phyloP scores from a whole-genome alignment of 2,797 vertebrate genomes.

The Typhlichthys subterraneus region DNA sequence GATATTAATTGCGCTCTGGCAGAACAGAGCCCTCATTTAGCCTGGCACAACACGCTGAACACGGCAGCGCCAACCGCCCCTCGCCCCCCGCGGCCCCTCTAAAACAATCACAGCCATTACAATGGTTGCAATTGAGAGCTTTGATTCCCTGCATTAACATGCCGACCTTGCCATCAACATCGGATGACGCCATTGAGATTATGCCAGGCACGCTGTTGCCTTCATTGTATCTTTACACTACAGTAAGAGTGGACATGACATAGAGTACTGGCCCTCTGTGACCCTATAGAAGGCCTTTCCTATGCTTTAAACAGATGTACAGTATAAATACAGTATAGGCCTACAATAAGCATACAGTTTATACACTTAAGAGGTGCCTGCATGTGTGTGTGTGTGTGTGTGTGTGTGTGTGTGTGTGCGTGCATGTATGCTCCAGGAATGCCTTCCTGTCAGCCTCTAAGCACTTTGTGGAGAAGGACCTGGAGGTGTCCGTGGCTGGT shows the following conservation, averaged over 20 bases:
- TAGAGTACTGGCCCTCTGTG: conserved; percentile 30
- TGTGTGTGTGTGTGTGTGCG: conserved; percentile 15
- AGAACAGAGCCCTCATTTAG: conserved; percentile 73
- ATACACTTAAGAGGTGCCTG: neutral
- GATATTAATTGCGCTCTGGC: conserved; percentile 62
- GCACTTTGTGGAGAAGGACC: conserved; percentile 80
- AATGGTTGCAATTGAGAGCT: conserved; percentile 63
- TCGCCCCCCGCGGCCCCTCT: neutral
- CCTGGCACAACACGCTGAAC: conserved; percentile 18
- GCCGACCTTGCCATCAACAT: conserved; percentile 40
- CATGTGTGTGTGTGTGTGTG: conserved; percentile 15
- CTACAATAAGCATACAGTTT: neutral
- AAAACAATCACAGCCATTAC: conserved; percentile 60
- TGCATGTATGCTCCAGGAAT: conserved; percentile 52
- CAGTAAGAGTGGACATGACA: conserved; percentile 44
- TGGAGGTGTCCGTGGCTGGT: conserved; percentile 77
- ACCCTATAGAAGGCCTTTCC: conserved; percentile 2
- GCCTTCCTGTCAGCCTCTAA: conserved; percentile 74
- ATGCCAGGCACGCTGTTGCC: conserved; percentile 57
- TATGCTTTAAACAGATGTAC: neutral
- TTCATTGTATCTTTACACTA: conserved; percentile 55
- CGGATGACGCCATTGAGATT: conserved; percentile 15
- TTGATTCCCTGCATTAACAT: conserved; percentile 35
- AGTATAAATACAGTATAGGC: neutral
- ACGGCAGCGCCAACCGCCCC: conserved; percentile 20